A percentile compares a stretch with the other conserved stretches of the same genome.
phyloP scores from a whole-genome alignment of 2,113 vertebrate genomes.

The Alaudala cheleensis region DNA sequence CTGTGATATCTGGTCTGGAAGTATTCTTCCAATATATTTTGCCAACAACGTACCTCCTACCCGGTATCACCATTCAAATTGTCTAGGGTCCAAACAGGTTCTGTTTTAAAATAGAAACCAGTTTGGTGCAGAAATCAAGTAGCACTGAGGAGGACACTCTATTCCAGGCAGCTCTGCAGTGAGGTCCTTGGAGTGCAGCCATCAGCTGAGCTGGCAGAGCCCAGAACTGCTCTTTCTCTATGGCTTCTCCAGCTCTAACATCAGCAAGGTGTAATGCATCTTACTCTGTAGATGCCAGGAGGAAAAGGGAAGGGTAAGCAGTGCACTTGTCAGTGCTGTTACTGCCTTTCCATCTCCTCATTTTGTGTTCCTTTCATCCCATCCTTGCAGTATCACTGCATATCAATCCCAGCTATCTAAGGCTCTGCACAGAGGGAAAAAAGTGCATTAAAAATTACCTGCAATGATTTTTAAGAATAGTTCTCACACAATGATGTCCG shows the following conservation, averaged over 20 bases:
- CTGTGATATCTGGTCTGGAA: background rate
- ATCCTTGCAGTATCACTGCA: background rate
- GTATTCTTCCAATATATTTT: background rate
- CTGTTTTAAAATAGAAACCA: background rate
- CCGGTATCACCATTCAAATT: background rate
- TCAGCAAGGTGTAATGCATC: background rate
- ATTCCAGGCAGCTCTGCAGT: background rate
- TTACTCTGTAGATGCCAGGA: background rate
- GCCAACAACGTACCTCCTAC: background rate
- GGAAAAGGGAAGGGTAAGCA: background rate
- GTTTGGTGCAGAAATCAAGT: background rate
- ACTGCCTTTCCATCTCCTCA: background rate
- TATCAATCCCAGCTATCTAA: background rate
- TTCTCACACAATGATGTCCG: background rate
- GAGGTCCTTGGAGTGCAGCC: background rate
- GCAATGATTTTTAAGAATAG: background rate
- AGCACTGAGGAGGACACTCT: background rate
- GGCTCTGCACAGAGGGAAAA: background rate
- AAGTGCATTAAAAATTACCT: background rate
- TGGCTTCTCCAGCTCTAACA: background rate
- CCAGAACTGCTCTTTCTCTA: background rate
- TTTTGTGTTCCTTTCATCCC: background rate
- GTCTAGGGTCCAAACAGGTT: background rate
- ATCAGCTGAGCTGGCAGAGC: background rate
- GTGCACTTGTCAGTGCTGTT: background rate